Conservation (phyloP, 2,113 vertebrate genomes). For the Dolichallabes microphthalmus region DNA sequence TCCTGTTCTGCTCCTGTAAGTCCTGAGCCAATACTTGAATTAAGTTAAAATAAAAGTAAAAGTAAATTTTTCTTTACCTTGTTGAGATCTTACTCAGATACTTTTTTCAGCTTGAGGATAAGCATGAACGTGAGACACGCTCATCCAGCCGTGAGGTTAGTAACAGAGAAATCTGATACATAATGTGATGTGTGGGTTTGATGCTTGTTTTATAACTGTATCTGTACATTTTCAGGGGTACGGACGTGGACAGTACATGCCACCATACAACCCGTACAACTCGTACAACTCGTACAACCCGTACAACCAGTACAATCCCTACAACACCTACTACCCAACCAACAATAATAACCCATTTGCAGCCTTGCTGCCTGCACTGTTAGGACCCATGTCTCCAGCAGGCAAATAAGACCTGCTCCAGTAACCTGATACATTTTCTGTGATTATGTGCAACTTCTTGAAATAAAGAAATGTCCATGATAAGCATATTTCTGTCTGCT, state of each 20-base stretch:
- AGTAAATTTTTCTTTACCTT: background rate
- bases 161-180: background rate
- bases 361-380: too few relatives aligned
- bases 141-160: conserved; percentile 48
- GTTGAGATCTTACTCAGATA: background rate
- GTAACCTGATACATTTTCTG: background rate
- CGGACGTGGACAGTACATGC: background rate
- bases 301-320: background rate
- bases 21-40: background rate
- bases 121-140: conserved; percentile 32
- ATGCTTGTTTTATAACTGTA: too few relatives aligned
- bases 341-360: background rate
- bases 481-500: conserved; percentile 12
- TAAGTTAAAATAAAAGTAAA: background rate
- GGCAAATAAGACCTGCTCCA: background rate
- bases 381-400: background rate
- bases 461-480: conserved; percentile 9
- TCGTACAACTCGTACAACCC: background rate
- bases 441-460: background rate
- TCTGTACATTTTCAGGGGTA: background rate
- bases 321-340: background rate
- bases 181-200: background rate
- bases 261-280: background rate
- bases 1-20: conserved; percentile 31
- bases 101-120: conserved; percentile 13